These are phyloP conservation scores for Agonopterix alstromeriana DNA, from an alignment of 2,888 invertebrate species.

Conservation along the genomic window DNA sequence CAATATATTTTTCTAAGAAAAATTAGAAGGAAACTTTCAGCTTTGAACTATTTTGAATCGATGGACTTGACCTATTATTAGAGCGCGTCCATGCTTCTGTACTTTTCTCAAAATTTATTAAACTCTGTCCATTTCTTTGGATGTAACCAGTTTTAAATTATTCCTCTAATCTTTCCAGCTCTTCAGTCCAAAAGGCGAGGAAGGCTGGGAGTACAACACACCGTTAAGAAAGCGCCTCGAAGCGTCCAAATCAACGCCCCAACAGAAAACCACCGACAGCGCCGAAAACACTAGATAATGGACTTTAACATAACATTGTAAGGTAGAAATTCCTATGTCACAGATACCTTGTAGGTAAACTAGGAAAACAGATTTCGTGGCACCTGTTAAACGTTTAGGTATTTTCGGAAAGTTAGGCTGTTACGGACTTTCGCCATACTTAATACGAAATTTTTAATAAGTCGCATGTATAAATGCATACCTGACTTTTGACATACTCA, in stretches of 20 bases:
- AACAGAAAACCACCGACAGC: slow-evolving; percentile 21
- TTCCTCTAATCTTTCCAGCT: slow-evolving; percentile 58
- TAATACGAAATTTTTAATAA: slow-evolving; percentile 3
- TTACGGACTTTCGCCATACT: slow-evolving; percentile 2
- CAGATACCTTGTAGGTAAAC: slow-evolving; percentile 22
- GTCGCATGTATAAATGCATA: not conserved
- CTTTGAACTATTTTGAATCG: no score
- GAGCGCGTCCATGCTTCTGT: no score
- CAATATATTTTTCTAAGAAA: no score
- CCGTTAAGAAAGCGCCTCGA: slow-evolving; percentile 66
- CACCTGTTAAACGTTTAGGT: slow-evolving; percentile 5
- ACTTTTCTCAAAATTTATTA: not conserved
- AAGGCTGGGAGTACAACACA: slow-evolving; percentile 75
- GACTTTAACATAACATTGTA: slow-evolving; percentile 13
- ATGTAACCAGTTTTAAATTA: not conserved
- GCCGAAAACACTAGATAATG: slow-evolving; percentile 58
- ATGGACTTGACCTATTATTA: no score
- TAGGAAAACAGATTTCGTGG: slow-evolving; percentile 8
- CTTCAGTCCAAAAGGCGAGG: slow-evolving; percentile 82
- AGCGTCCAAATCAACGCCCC: slow-evolving; percentile 26
- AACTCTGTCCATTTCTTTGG: not conserved
- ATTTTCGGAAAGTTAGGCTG: slow-evolving; percentile 4
- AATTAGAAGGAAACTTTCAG: no score
- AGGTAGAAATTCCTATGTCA: slow-evolving; percentile 42
- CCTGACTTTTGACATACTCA: not conserved